phyloP scores from a whole-genome alignment of 2,113 vertebrate genomes.

The human (Homo sapiens) region DNA sequence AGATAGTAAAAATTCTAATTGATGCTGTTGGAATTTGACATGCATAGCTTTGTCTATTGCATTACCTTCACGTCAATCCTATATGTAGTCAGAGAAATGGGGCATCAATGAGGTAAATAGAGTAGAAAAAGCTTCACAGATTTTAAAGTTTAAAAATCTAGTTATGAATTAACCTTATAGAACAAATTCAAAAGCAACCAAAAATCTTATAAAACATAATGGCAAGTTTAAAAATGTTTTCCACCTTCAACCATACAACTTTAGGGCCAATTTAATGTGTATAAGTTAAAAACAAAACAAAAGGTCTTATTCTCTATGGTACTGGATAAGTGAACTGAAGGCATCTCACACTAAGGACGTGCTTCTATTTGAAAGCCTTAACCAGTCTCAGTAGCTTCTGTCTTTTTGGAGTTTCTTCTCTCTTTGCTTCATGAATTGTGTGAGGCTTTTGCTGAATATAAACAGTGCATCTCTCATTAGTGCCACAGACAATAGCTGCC shows the following conservation, averaged over 20 bases:
- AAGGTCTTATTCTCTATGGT: neutral
- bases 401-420: neutral
- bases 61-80: neutral
- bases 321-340: neutral
- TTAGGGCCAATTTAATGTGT: neutral
- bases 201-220: neutral
- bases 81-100: neutral
- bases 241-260: neutral
- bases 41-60: neutral
- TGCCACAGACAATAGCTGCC: neutral
- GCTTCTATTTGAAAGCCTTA: neutral
- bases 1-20: neutral
- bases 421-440: neutral
- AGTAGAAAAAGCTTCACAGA: neutral
- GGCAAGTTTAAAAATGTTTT: neutral
- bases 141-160: constrained; percentile 9
- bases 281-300: neutral
- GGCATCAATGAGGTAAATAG: neutral
- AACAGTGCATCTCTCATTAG: neutral
- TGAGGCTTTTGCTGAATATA: neutral
- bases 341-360: neutral
- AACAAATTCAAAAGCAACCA: constrained; percentile 7
- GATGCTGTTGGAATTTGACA: neutral
- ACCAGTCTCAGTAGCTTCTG: neutral
- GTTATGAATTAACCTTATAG: neutral